Conservation (phyloP, 2,797 vertebrate species). For the Phoeniculus purpureus region DNA sequence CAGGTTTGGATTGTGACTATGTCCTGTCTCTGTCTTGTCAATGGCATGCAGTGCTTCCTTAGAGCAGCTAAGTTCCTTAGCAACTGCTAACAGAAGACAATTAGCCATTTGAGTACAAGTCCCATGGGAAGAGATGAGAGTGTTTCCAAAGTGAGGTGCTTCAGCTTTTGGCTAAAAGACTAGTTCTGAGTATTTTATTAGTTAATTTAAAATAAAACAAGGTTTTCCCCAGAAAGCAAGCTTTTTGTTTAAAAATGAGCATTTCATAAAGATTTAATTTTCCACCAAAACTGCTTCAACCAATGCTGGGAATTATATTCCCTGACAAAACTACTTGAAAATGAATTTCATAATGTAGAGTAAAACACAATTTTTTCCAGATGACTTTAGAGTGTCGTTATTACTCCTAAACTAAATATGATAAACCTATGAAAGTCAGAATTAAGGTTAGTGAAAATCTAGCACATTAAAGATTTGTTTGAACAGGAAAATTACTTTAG, state of each 20-base stretch:
- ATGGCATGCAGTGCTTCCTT: not conserved
- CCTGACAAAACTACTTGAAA: constrained; percentile 59
- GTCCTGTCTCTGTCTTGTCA: not conserved
- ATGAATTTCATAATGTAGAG: constrained; percentile 37
- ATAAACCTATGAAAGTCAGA: constrained; percentile 39
- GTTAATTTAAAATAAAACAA: constrained; percentile 66
- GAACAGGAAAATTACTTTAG: not conserved
- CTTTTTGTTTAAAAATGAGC: constrained; percentile 60
- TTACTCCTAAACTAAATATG: constrained; percentile 37
- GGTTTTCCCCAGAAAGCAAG: constrained; percentile 34
- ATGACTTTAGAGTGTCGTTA: constrained; percentile 32
- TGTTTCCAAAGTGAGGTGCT: constrained; percentile 24
- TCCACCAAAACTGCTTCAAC: constrained; percentile 48
- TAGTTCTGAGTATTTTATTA: constrained; percentile 47
- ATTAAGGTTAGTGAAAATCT: constrained; percentile 32
- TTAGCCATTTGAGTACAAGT: not conserved
- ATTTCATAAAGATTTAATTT: constrained; percentile 67
- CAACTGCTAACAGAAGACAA: not conserved
- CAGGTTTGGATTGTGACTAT: not conserved
- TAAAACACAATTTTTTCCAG: constrained; percentile 68
- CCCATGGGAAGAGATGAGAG: not conserved
- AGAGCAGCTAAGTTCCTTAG: not conserved
- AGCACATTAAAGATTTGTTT: not conserved
- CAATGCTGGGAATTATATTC: constrained; percentile 51
- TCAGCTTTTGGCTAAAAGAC: constrained; percentile 16